Evolutionary conservation across 2,113 vertebrate genomes (phyloP).

Genomic region (Rhipidura dahli): DNA sequence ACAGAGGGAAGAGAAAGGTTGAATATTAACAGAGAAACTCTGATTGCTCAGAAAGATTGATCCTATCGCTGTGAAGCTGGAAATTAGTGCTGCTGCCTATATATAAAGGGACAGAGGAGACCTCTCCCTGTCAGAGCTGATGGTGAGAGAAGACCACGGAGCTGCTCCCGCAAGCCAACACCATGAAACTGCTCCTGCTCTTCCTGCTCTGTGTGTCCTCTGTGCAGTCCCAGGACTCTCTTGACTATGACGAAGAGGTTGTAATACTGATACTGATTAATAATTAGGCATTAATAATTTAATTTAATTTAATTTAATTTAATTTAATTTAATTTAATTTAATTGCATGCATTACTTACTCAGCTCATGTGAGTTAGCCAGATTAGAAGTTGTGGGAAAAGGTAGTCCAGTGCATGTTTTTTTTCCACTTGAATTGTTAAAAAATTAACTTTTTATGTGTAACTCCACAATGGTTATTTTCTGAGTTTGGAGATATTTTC

Average conservation of each 20-base stretch:
- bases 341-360: background rate
- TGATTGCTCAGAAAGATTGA: constrained; percentile 18
- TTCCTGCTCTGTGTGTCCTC: constrained; percentile 66
- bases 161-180: constrained; percentile 8
- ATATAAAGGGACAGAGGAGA: constrained; percentile 36
- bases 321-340: background rate
- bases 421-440: background rate
- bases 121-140: background rate
- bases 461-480: background rate
- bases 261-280: background rate
- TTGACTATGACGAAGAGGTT: constrained; percentile 56
- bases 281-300: background rate
- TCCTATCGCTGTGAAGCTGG: background rate
- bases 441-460: background rate
- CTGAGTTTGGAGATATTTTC: background rate
- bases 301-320: background rate
- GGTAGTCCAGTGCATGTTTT: background rate
- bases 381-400: background rate
- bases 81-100: background rate
- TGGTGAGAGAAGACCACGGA: constrained; percentile 12
- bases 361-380: background rate
- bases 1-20: constrained; percentile 44
- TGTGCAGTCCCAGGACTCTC: background rate
- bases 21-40: constrained; percentile 69
- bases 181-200: constrained; percentile 71